Percentiles rank a stretch among this genome's conserved stretches.
phyloP scores from a whole-genome alignment of 2,797 vertebrate genomes.

The Macropodus opercularis region DNA sequence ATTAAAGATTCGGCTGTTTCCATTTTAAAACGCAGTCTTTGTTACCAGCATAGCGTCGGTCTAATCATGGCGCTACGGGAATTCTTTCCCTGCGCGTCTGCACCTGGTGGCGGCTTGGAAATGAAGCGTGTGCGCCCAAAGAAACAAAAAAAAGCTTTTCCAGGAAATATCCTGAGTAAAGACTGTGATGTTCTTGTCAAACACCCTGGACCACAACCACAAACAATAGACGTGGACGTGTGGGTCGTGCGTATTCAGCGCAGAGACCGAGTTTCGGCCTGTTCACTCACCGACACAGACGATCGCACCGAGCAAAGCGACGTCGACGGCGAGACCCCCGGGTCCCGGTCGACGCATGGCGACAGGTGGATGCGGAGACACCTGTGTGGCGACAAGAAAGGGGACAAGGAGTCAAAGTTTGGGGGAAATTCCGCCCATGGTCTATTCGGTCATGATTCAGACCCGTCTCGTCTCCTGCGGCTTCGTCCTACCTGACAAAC shows the following conservation, averaged over 20 bases:
- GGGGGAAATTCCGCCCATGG: conserved; percentile 60
- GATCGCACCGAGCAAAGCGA: conserved; percentile 28
- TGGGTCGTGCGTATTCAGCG: too few species aligned
- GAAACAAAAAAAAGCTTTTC: too few species aligned
- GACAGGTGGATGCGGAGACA: background rate
- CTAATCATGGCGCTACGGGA: too few species aligned
- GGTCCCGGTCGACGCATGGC: conserved; percentile 53
- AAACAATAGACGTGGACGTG: too few species aligned
- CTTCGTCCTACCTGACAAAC: conserved; percentile 71
- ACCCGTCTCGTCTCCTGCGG: background rate
- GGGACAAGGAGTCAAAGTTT: conserved; percentile 22
- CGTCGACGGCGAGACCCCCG: background rate
- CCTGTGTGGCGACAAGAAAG: background rate
- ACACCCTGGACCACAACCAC: too few species aligned
- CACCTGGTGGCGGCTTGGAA: too few species aligned
- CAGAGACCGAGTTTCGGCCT: conserved; percentile 1
- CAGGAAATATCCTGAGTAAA: too few species aligned
- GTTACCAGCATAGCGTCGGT: too few species aligned
- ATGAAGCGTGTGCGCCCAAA: background rate
- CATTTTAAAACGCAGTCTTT: too few species aligned
- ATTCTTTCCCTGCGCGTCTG: background rate
- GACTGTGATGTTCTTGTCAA: too few species aligned
- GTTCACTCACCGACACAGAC: conserved; percentile 69
- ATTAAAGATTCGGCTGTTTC: too few species aligned
- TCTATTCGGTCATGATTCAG: conserved; percentile 31